phyloP scores from a whole-genome alignment of 2,888 invertebrate genomes.

The Drosophila phalerata region DNA sequence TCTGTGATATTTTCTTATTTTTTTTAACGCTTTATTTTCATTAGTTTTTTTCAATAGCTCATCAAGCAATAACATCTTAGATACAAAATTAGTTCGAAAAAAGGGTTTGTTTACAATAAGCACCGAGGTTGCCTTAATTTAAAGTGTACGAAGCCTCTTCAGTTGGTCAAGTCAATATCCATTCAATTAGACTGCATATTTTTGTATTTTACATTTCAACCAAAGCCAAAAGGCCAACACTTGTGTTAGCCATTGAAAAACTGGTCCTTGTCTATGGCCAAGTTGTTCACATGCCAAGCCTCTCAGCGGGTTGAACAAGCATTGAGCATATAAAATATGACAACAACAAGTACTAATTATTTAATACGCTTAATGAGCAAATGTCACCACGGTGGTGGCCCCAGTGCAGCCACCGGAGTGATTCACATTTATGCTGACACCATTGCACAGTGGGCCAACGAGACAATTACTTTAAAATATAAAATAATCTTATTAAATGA shows the following conservation, averaged over 20 bases:
- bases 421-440: slow-evolving; percentile 37
- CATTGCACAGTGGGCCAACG: slow-evolving; percentile 34
- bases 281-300: slow-evolving; percentile 56
- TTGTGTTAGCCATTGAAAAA: slow-evolving; percentile 49
- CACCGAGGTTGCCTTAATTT: not conserved
- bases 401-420: slow-evolving; percentile 42
- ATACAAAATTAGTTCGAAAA: not conserved
- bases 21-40: not conserved
- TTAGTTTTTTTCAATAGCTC: not conserved
- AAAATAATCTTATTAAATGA: not conserved
- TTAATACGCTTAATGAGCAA: slow-evolving; percentile 78
- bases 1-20: not conserved
- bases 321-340: slow-evolving; percentile 70
- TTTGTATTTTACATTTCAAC: slow-evolving; percentile 19
- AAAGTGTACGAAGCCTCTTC: slow-evolving; percentile 1
- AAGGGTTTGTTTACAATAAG: not conserved
- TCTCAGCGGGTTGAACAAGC: slow-evolving; percentile 58
- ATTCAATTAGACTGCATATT: slow-evolving; percentile 58
- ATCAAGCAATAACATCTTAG: not conserved
- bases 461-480: not conserved
- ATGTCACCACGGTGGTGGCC: slow-evolving; percentile 71
- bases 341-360: slow-evolving; percentile 76
- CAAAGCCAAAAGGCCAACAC: slow-evolving; percentile 47
- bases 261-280: slow-evolving; percentile 55
- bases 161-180: slow-evolving; percentile 36